phyloP scores from a whole-genome alignment of 2,113 vertebrate genomes.

The Lasiurus cinereus region DNA sequence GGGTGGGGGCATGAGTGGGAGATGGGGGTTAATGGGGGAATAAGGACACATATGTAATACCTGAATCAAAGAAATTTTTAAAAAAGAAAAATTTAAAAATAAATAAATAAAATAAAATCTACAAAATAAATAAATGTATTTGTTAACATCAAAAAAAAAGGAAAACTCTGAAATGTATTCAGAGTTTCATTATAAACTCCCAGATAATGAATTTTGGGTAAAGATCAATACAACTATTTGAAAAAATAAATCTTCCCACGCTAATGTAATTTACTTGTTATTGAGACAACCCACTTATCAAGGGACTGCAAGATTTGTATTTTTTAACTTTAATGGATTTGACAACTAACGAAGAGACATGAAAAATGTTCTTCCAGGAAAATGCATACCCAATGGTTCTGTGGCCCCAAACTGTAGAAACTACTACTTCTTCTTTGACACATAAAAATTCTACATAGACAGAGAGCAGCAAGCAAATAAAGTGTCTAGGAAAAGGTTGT shows the following conservation, averaged over 20 bases:
- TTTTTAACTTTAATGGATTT: conserved; percentile 12
- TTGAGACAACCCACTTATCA: conserved; percentile 1
- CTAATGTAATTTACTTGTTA: conserved; percentile 51
- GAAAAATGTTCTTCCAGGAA: conserved; percentile 40
- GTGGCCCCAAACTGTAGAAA: background rate
- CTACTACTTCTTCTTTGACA: conserved; percentile 19
- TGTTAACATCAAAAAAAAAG: background rate
- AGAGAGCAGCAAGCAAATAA: conserved; percentile 18
- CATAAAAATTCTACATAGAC: background rate
- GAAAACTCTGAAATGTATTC: background rate
- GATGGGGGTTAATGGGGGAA: too few relatives aligned
- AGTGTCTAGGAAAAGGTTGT: background rate
- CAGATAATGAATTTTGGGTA: conserved; percentile 39
- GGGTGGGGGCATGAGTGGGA: too few relatives aligned
- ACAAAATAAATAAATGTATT: background rate
- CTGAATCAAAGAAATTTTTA: too few relatives aligned
- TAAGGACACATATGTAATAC: too few relatives aligned
- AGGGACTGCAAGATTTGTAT: background rate
- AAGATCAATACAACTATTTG: conserved; percentile 35
- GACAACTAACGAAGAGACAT: background rate
- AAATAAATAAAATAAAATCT: too few relatives aligned
- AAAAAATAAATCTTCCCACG: conserved; percentile 43
- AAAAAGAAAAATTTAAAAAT: too few relatives aligned
- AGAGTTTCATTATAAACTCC: conserved; percentile 48
- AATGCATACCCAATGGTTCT: background rate